phyloP scores from a whole-genome alignment of 2,888 invertebrate genomes.

The Caenorhabditis sulstoni region DNA sequence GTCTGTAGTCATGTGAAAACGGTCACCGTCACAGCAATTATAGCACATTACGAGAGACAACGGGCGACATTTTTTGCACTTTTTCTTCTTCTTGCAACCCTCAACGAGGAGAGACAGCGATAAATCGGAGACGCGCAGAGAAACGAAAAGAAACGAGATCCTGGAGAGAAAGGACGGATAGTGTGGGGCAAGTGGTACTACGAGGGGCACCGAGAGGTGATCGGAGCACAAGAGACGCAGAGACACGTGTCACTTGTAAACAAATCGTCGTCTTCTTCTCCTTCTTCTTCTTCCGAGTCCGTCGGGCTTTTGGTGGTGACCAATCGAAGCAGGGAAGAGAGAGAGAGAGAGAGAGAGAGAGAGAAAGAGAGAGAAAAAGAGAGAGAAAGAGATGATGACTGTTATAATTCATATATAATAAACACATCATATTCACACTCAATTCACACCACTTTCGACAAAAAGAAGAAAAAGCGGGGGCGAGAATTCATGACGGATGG shows the following conservation, averaged over 20 bases:
- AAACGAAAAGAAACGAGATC: conserved; percentile 19
- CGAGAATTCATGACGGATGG: not conserved
- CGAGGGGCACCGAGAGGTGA: conserved; percentile 16
- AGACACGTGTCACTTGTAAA: conserved; percentile 52
- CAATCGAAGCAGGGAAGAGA: no score
- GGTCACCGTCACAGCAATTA: conserved; percentile 40
- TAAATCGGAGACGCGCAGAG: conserved; percentile 9
- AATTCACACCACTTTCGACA: not conserved
- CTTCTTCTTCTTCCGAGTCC: no score
- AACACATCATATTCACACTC: conserved; percentile 26
- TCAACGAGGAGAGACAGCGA: conserved; percentile 5
- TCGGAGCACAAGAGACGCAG: conserved; percentile 37
- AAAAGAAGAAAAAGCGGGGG: not conserved
- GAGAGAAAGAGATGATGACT: conserved; percentile 8
- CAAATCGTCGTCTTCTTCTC: conserved; percentile 13
- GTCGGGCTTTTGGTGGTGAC: conserved; percentile 27
- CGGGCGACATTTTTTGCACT: conserved; percentile 40
- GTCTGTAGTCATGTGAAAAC: conserved; percentile 47
- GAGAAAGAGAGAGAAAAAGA: no score
- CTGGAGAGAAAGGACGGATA: conserved; percentile 14
- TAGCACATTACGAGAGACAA: conserved; percentile 47
- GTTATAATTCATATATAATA: conserved; percentile 41
- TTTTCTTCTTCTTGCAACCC: conserved; percentile 46
- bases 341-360: no score
- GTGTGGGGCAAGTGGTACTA: conserved; percentile 46